phyloP scores from a whole-genome alignment of 2,113 vertebrate genomes.

The Aldabrachelys gigantea region DNA sequence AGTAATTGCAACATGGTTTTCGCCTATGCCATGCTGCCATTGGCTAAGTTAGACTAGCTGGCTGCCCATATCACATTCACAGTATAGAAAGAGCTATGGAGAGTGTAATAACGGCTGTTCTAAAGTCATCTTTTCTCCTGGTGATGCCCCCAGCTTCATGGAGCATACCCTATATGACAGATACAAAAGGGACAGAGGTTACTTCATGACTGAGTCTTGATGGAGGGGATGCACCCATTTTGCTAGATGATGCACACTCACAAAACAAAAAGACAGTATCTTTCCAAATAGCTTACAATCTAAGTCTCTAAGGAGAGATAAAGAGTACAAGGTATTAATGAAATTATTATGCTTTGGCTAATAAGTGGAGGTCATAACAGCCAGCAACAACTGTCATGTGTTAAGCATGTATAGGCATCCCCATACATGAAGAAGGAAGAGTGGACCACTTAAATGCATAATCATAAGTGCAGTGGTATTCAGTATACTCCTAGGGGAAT shows the following conservation, averaged over 20 bases:
- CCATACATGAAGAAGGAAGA: not conserved
- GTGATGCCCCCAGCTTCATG: not conserved
- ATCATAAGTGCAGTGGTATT: not conserved
- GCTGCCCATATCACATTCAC: not conserved
- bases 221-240: not conserved
- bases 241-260: not conserved
- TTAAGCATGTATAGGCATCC: not conserved
- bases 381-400: not conserved
- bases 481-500: not conserved
- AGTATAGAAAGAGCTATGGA: not conserved
- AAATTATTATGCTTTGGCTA: not conserved
- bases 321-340: not conserved
- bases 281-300: not conserved
- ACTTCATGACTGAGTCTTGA: not conserved
- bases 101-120: not conserved
- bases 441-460: not conserved
- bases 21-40: not conserved
- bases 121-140: not conserved
- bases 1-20: not conserved
- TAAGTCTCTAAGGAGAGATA: not conserved
- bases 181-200: too few species aligned
- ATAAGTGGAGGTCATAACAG: not conserved
- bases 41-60: not conserved
- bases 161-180: accelerated
- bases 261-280: not conserved